A percentile compares a stretch with the other conserved stretches of the same genome.
These are phyloP conservation scores for Ganaspis brasiliensis DNA, from an alignment of 2,888 invertebrate genomes.

Conservation along the genomic window DNA sequence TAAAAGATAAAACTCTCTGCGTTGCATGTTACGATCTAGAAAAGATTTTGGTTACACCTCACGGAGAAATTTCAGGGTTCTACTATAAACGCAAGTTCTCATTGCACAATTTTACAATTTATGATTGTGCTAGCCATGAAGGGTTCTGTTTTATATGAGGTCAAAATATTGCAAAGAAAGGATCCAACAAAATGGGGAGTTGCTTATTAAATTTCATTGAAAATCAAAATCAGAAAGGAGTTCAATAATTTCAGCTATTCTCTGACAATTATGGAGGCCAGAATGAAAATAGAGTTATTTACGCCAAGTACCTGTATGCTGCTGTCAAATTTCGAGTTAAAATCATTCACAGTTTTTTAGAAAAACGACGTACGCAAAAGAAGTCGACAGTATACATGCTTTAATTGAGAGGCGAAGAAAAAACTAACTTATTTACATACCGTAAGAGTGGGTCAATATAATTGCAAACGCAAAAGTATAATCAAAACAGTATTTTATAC, in stretches of 20 bases:
- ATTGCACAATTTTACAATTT: conserved; percentile 61
- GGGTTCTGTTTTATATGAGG: conserved; percentile 66
- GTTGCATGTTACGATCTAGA: conserved; percentile 48
- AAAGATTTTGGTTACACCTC: conserved; percentile 48
- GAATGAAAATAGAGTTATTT: conserved; percentile 9
- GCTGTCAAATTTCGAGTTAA: not conserved
- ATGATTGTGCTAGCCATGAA: conserved; percentile 53
- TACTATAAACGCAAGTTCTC: conserved; percentile 53
- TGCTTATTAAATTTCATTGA: conserved; percentile 37
- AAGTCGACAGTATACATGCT: conserved; percentile 2
- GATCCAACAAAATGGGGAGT: conserved; percentile 61
- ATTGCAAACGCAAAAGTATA: not conserved
- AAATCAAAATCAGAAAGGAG: not conserved
- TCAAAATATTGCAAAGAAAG: conserved; percentile 63
- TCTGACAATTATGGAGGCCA: too few relatives aligned
- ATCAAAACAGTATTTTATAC: not conserved
- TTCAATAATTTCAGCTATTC: not conserved
- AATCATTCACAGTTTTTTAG: conserved; percentile 1
- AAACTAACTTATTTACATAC: not conserved
- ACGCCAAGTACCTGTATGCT: not conserved
- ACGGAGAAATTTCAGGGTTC: conserved; percentile 42
- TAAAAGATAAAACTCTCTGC: conserved; percentile 45
- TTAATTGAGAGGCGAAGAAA: not conserved
- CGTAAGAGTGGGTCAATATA: not conserved
- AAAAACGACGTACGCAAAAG: conserved; percentile 2